Evolutionary conservation across 2,797 vertebrate species (phyloP).

Genomic region (Pantherophis alleghaniensis): DNA sequence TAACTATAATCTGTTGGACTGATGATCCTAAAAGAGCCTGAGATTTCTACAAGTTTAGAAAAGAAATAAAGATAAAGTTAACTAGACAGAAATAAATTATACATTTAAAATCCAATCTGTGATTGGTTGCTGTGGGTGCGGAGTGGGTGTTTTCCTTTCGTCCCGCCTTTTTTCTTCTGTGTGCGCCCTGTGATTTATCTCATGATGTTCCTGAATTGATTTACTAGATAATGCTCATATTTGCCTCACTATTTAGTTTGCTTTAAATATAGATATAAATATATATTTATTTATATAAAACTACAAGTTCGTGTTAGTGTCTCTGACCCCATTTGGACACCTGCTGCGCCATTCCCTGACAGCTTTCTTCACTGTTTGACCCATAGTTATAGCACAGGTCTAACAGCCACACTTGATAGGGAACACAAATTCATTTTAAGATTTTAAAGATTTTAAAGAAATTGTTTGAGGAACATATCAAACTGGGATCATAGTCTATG

Average conservation of each 20-base stretch:
- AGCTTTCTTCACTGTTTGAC: background rate
- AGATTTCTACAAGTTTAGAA: background rate
- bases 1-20: background rate
- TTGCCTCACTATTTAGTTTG: background rate
- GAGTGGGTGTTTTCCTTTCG: background rate
- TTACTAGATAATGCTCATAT: background rate
- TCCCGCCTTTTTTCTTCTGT: background rate
- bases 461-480: background rate
- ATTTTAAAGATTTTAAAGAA: background rate
- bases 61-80: background rate
- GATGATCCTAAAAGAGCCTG: background rate
- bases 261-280: background rate
- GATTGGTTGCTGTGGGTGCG: too few relatives aligned
- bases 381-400: background rate
- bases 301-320: background rate
- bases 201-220: background rate
- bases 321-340: background rate
- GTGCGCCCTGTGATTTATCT: background rate
- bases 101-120: too few relatives aligned
- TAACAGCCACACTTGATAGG: background rate
- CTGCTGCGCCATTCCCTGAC: background rate
- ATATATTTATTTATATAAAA: background rate
- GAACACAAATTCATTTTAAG: background rate
- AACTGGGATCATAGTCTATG: background rate
- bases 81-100: too few relatives aligned